Base-by-base conservation (phyloP, 2,113 vertebrate species). In the Sylvilagus bachmani region DNA sequence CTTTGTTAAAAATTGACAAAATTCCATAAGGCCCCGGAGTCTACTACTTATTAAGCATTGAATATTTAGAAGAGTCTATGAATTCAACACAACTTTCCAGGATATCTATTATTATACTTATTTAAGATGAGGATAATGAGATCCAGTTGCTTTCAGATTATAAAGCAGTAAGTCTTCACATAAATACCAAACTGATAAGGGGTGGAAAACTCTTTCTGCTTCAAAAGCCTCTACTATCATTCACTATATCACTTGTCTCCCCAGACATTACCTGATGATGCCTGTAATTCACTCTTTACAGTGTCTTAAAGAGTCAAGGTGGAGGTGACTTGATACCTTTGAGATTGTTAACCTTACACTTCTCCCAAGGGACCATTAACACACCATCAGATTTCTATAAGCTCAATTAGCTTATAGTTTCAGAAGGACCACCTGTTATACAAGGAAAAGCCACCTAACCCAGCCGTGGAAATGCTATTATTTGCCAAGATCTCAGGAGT, bases 361-460 rank as follows among this genome's bases (percentile, higher is more conserved):
- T 86, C 74, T 55, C 86, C 70, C 70, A 83, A 86, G 74, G 22
- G 93, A 81, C 61, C 33, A 77, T 95, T 92, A 94, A 84, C 22
- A 93, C 19, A 75, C 36, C 44, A 51, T 80, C 77, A 85, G 53
- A 85, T 94, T 70, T 73, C 67, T 85, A 7, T 61, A 93, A 95
- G 36, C 17, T 85, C 70, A 81, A 70, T 89, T 82, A 85, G 55
- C 53, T 88, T 22, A 25, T 0, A 11, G 27, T 73, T 96, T 96
- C 79, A 90, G 67, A 73, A 17, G 64, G 58, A 74, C 67, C 3
- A 90, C 78, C 61, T 80, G 24, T 88, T 69, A 16, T 53, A 95
- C 55, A 90, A 51, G 80, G 33, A 70, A 44, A 90, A 38, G 61
- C 67, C 66, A 89, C 87, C 44, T 75, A 58, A 44, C 53, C 73